Conservation (phyloP, 2,797 vertebrate species). For the Sphenopsis melanotis region DNA sequence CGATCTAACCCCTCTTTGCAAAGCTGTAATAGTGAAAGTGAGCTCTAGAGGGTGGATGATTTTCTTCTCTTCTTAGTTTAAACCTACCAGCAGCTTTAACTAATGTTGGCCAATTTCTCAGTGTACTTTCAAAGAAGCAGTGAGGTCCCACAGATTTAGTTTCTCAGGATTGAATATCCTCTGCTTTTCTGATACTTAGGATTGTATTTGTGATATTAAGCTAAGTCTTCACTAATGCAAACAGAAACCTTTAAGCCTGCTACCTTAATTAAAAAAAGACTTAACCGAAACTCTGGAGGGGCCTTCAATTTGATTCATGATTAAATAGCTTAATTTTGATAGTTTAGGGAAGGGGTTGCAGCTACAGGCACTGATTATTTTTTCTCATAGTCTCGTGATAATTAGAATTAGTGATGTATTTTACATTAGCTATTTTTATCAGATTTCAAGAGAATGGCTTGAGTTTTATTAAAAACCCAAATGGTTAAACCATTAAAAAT, state of each 20-base stretch:
- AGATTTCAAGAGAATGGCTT: background rate
- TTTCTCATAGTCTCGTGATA: background rate
- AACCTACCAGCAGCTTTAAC: background rate
- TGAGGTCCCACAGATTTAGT: background rate
- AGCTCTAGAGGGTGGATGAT: background rate
- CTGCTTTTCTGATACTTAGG: background rate
- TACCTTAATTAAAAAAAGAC: background rate
- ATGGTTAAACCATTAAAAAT: background rate
- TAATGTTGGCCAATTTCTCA: background rate
- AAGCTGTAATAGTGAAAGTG: background rate
- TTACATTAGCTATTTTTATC: background rate
- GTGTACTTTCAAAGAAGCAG: background rate
- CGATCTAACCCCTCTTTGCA: background rate
- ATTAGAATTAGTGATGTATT: background rate
- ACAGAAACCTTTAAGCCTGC: background rate
- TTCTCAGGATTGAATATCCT: background rate
- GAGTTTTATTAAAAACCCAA: background rate
- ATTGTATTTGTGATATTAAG: background rate
- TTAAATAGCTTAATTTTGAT: background rate
- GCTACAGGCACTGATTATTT: background rate
- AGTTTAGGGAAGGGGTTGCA: background rate
- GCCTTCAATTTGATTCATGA: background rate
- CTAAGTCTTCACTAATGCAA: background rate
- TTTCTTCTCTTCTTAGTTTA: background rate
- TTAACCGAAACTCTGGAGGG: background rate